Base-by-base conservation (phyloP, 2,797 vertebrate genomes). In the Morelia viridis region DNA sequence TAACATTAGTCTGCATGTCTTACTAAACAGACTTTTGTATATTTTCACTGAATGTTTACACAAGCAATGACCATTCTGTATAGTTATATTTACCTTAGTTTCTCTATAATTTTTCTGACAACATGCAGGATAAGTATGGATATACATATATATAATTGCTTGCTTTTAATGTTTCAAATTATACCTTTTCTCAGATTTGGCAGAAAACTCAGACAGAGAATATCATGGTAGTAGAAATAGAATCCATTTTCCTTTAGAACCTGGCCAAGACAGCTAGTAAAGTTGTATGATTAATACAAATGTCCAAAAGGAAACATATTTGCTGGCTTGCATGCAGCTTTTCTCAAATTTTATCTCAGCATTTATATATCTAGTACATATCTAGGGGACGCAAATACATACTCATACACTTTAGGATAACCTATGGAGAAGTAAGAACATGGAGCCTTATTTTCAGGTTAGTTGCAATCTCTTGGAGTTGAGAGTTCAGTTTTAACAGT, bases 11-110 rank as follows among this genome's bases (percentile, higher is more conserved):
- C 91, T 94, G 2, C 90, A 88, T 92, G 92, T 94, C 88, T 87
- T 87, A 89, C 3, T 22, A 93, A 92, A 93, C 68, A 95, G 92
- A 94, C 80, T 84, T 90, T 94, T 93, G 6, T 94, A 93, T 95
- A 94, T 96, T 96, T 96, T 95, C 50, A 53, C 53, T 88, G 35
- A 80, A 85, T 96, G 93, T 95, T 97, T 96, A 94, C 6, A 15
- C 94, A 93, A 93, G 91, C 92, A 94, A 13, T 19, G 89, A 61
- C 93, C 46, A 89, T 68, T 92, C 96, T 95, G 90, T 91, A 83
- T 65, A 80, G 61, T 92, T 94, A 41, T 95, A 92, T 92, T 95
- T 95, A 92, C 93, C 95, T 95, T 95, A 92, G 89, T 94, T 89
- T 46, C 90, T 91, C 94, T 95, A 0, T 96, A 95, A 94, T 95